Conservation (phyloP, 2,888 invertebrate species). For the Rhorus exstirpatorius region DNA sequence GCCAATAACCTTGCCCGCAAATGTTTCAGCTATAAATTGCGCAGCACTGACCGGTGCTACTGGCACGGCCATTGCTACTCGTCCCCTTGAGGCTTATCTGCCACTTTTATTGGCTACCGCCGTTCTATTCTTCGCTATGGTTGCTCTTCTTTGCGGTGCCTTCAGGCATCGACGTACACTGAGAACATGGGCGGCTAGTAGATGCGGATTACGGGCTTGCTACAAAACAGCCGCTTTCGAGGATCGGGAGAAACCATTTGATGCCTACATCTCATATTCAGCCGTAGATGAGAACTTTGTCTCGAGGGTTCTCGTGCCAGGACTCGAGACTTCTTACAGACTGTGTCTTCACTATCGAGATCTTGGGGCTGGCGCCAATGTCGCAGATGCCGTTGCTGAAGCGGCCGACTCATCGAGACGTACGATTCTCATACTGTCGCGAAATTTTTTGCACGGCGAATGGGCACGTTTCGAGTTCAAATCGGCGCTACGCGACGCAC, state of each 20-base stretch:
- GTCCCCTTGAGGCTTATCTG: conserved; percentile 93
- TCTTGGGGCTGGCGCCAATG: conserved; percentile 94
- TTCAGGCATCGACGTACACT: conserved; percentile 94
- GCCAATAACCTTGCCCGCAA: conserved; percentile 90
- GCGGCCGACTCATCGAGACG: conserved; percentile 96
- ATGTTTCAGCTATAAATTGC: conserved; percentile 93
- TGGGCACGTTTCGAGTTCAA: conserved; percentile 98
- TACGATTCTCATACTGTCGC: conserved; percentile 95
- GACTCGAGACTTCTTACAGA: conserved; percentile 94
- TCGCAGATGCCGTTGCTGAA: conserved; percentile 96
- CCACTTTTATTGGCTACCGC: conserved; percentile 93
- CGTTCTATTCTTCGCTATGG: conserved; percentile 92
- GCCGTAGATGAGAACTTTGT: conserved; percentile 97
- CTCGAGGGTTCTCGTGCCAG: conserved; percentile 94
- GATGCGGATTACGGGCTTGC: conserved; percentile 94
- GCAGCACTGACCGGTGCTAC: conserved; percentile 91
- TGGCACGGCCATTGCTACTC: conserved; percentile 91
- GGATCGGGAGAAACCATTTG: conserved; percentile 92
- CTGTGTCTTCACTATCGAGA: conserved; percentile 97
- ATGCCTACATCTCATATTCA: conserved; percentile 98
- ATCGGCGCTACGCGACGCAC: conserved; percentile 95
- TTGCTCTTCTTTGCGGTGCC: conserved; percentile 91
- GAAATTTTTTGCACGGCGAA: conserved; percentile 97
- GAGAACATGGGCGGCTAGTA: conserved; percentile 94
- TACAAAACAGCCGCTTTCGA: conserved; percentile 95